phyloP scores from a whole-genome alignment of 1,140 invertebrate genomes.

The Kradibia gibbosae region DNA sequence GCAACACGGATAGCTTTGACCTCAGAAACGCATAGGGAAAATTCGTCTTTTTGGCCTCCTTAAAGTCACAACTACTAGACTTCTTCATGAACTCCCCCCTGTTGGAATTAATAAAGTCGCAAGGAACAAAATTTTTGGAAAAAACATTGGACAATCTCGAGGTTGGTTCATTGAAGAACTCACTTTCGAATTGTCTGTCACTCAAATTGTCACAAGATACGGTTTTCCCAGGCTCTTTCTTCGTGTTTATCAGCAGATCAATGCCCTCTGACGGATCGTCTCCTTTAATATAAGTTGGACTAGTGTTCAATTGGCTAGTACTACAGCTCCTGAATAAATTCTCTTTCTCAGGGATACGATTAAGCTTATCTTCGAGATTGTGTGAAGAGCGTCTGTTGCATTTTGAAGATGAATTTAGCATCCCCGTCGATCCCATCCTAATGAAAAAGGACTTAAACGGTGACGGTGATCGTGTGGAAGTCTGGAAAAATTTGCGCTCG shows the following conservation, averaged over 20 bases:
- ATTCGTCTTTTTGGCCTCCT: conserved; percentile 75
- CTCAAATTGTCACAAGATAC: conserved; percentile 68
- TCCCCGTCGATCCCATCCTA: conserved; percentile 83
- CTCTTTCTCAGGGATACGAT: conserved; percentile 63
- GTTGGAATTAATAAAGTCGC: conserved; percentile 61
- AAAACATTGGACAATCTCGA: conserved; percentile 8
- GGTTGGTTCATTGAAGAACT: conserved; percentile 56
- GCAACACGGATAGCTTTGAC: conserved; percentile 82
- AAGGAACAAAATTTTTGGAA: conserved; percentile 59
- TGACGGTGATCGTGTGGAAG: conserved; percentile 75
- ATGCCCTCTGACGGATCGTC: conserved; percentile 85
- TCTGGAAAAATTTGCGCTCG: conserved; percentile 67
- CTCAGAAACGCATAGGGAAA: conserved; percentile 86
- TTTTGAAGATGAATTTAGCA: conserved; percentile 77
- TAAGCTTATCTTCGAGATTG: conserved; percentile 60
- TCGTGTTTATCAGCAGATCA: conserved; percentile 73
- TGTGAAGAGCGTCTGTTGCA: conserved; percentile 66
- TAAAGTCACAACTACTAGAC: conserved; percentile 68
- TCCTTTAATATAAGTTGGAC: conserved; percentile 82
- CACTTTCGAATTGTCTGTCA: conserved; percentile 52
- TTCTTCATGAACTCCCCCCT: conserved; percentile 59
- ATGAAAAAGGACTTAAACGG: conserved; percentile 83
- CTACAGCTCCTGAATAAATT: conserved; percentile 83
- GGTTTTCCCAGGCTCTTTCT: conserved; percentile 61
- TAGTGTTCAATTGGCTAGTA: conserved; percentile 79